phyloP scores from a whole-genome alignment of 2,113 vertebrate genomes.

The Microtus pennsylvanicus region DNA sequence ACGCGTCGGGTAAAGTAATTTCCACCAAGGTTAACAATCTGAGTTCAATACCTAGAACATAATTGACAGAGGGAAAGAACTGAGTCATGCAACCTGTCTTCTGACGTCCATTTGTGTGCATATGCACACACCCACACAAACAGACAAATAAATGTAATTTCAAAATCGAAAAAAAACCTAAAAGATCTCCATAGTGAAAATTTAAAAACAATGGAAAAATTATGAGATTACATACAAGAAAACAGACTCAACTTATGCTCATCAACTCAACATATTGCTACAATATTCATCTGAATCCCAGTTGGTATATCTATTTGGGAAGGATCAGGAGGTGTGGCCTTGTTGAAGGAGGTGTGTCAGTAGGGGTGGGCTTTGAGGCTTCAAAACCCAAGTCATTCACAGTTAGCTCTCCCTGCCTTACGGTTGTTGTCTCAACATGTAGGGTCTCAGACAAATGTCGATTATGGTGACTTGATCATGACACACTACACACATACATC shows the following conservation, averaged over 20 bases:
- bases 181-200: background rate
- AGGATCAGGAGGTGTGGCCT: background rate
- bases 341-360: background rate
- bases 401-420: background rate
- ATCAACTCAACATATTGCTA: background rate
- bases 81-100: background rate
- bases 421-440: background rate
- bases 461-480: background rate
- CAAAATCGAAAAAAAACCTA: background rate
- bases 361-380: background rate
- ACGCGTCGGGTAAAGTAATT: fast-evolving
- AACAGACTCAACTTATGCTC: background rate
- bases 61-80: background rate
- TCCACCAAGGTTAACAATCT: background rate
- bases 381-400: background rate
- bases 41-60: background rate
- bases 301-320: background rate
- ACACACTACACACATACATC: background rate
- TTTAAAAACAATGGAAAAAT: background rate
- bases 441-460: background rate
- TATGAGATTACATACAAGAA: background rate
- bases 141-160: background rate
- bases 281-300: background rate
- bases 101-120: background rate
- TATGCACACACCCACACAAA: background rate